These are phyloP conservation scores for Cephus rjabovi DNA, from an alignment of 2,888 invertebrate species.

Conservation along the genomic window DNA sequence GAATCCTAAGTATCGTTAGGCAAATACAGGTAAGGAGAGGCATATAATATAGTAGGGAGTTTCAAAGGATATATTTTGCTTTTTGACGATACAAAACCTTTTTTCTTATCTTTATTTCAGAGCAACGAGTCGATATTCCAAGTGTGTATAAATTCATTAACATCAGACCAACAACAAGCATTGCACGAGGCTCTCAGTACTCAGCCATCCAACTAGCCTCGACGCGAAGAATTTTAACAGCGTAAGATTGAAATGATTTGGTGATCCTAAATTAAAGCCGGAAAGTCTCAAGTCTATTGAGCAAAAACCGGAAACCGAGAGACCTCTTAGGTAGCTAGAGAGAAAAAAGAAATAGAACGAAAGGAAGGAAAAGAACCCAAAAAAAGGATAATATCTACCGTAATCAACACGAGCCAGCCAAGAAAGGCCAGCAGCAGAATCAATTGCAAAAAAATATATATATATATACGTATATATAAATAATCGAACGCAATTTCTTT, in stretches of 20 bases:
- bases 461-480: background rate
- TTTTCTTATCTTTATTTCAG: conserved; percentile 66
- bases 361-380: conserved; percentile 20
- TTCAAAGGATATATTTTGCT: background rate
- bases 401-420: background rate
- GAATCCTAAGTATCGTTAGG: conserved; percentile 86
- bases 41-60: conserved; percentile 26
- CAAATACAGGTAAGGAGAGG: conserved; percentile 80
- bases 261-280: background rate
- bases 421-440: background rate
- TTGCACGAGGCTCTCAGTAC: conserved; percentile 79
- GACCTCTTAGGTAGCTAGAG: conserved; percentile 1
- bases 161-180: conserved; percentile 85
- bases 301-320: background rate
- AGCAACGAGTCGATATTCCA: conserved; percentile 83
- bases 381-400: background rate
- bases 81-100: background rate
- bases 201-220: conserved; percentile 40
- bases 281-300: background rate
- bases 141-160: conserved; percentile 81
- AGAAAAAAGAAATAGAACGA: conserved; percentile 10
- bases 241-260: background rate
- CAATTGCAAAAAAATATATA: background rate
- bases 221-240: background rate
- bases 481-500: background rate